These are phyloP conservation scores for Drosophila falleni DNA, from an alignment of 2,888 invertebrate genomes.

Conservation along the genomic window DNA sequence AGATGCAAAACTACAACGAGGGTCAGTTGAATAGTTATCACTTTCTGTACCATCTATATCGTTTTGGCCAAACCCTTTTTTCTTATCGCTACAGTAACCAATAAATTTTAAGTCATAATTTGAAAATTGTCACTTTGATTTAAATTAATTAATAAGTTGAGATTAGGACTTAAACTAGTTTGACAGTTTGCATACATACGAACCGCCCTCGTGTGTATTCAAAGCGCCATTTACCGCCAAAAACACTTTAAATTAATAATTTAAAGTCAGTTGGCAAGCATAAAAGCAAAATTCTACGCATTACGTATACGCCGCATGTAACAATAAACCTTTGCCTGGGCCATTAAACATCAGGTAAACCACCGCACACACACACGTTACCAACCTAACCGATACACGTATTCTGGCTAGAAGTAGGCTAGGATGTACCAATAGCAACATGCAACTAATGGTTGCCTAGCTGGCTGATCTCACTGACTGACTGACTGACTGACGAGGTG, in stretches of 20 bases:
- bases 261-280: slow-evolving; percentile 28
- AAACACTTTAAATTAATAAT: slow-evolving; percentile 57
- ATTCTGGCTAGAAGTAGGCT: slow-evolving; percentile 18
- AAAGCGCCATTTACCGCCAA: not conserved
- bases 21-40: not conserved
- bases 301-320: slow-evolving; percentile 61
- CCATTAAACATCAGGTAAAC: slow-evolving; percentile 42
- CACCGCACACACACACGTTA: slow-evolving; percentile 18
- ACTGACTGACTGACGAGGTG: slow-evolving; percentile 16
- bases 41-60: not conserved
- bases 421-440: slow-evolving; percentile 19
- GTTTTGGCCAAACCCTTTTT: too few relatives aligned
- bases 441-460: slow-evolving; percentile 26
- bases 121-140: slow-evolving; percentile 5
- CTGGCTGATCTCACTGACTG: not conserved
- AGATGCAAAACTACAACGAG: not conserved
- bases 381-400: not conserved
- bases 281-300: slow-evolving; percentile 28
- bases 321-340: slow-evolving; percentile 49
- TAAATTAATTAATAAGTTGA: not conserved
- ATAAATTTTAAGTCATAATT: not conserved
- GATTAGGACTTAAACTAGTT: not conserved
- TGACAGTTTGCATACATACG: not conserved
- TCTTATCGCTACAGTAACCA: too few relatives aligned
- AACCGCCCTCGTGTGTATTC: not conserved